Conservation (phyloP, 30 jellyfish, hydroid and myxozoan species). For the Pseudorhiza aurosa region DNA sequence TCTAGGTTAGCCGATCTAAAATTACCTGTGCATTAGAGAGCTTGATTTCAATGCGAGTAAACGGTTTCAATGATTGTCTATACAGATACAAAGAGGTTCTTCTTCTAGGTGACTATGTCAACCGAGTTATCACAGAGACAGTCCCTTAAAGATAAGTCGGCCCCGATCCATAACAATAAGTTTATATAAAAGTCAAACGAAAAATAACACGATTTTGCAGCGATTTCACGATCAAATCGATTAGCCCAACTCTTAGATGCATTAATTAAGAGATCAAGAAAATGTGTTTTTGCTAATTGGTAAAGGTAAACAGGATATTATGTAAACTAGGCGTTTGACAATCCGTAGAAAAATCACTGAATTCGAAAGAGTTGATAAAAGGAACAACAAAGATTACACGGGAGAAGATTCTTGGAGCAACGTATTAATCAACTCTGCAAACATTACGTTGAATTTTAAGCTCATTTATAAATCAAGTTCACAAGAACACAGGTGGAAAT, state of each 20-base stretch:
- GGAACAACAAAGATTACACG: background rate
- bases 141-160: too few relatives aligned
- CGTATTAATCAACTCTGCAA: background rate
- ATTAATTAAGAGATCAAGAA: background rate
- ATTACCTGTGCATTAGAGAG: too few relatives aligned
- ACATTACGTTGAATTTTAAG: background rate
- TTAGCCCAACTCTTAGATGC: background rate
- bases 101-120: too few relatives aligned
- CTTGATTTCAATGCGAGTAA: too few relatives aligned
- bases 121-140: too few relatives aligned
- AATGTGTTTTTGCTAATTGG: constrained; percentile 2
- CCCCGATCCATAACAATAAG: too few relatives aligned
- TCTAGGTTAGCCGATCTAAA: too few relatives aligned
- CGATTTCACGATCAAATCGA: background rate
- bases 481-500: too few relatives aligned
- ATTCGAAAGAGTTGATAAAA: background rate
- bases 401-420: background rate
- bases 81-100: too few relatives aligned
- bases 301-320: background rate
- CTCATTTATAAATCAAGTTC: background rate
- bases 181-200: too few relatives aligned
- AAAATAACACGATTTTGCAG: background rate
- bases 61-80: too few relatives aligned
- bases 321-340: background rate
- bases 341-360: background rate